A percentile compares a stretch with the other conserved stretches of the same genome.
These are phyloP conservation scores for Bruchidius siliquastri DNA, from an alignment of 2,888 invertebrate genomes.

Conservation along the genomic window DNA sequence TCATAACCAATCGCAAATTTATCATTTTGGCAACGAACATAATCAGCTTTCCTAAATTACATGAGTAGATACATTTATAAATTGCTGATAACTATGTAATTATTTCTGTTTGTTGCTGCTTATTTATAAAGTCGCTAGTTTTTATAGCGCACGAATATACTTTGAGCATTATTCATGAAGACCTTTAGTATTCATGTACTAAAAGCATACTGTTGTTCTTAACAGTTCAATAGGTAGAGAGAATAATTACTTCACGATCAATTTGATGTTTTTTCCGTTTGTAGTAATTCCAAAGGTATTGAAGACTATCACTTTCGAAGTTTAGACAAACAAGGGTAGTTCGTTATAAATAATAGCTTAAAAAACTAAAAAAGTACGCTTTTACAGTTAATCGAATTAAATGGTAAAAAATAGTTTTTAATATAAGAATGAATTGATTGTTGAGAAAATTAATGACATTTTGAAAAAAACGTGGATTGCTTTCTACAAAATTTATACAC, in stretches of 20 bases:
- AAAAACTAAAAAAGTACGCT: no score
- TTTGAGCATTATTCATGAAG: not conserved
- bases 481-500: no score
- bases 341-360: no score
- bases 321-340: no score
- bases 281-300: no score
- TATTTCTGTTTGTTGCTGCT: not conserved
- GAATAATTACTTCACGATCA: not conserved
- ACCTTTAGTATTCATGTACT: not conserved
- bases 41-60: not conserved
- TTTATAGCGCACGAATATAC: not conserved
- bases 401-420: no score
- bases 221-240: not conserved
- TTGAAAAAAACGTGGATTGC: no score
- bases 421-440: no score
- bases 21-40: not conserved
- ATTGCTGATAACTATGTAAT: not conserved
- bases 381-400: no score
- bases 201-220: not conserved
- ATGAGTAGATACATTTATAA: not conserved
- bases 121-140: not conserved
- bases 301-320: no score
- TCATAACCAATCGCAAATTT: not conserved
- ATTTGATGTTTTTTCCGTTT: not conserved
- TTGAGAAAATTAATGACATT: no score